Conservation (phyloP, 37 sponge, comb jelly and placozoan genomes). For the Cliona cf. orientalis region DNA sequence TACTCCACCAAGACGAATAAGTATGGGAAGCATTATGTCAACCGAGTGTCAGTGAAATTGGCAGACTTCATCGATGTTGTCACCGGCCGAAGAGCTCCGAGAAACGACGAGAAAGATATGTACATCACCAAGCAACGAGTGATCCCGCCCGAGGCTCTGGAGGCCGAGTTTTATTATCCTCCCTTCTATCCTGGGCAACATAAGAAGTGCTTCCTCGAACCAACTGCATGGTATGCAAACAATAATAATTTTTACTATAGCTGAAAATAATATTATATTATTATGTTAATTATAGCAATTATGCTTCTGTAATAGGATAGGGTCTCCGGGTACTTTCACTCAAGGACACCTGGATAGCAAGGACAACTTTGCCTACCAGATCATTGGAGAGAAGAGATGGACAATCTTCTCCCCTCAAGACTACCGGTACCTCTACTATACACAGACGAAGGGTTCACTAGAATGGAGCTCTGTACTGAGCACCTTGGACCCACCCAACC, state of each 20-base stretch:
- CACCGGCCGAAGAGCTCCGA: conserved; percentile 61
- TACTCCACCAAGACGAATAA: conserved; percentile 45
- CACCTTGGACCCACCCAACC: conserved; percentile 40
- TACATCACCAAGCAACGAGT: conserved; percentile 88
- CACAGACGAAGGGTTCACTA: conserved; percentile 59
- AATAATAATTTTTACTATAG: not conserved
- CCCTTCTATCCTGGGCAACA: conserved; percentile 79
- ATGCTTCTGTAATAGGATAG: conserved; percentile 59
- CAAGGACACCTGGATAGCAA: conserved; percentile 94
- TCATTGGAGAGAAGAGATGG: conserved; percentile 87
- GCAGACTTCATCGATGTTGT: conserved; percentile 85
- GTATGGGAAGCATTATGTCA: conserved; percentile 74
- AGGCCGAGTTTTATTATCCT: conserved; percentile 76
- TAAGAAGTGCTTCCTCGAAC: conserved; percentile 81
- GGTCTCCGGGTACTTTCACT: conserved; percentile 85
- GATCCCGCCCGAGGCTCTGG: conserved; percentile 71
- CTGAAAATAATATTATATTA: not conserved
- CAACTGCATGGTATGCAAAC: conserved; percentile 77
- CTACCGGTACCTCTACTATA: conserved; percentile 80
- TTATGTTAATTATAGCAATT: not conserved
- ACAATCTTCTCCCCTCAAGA: conserved; percentile 82
- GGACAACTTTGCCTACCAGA: conserved; percentile 92
- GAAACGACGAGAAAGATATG: conserved; percentile 60
- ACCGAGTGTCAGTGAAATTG: conserved; percentile 64
- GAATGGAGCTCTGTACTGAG: conserved; percentile 85